phyloP scores from a whole-genome alignment of 2,797 vertebrate genomes.

The Ctenopoma kingsleyae region DNA sequence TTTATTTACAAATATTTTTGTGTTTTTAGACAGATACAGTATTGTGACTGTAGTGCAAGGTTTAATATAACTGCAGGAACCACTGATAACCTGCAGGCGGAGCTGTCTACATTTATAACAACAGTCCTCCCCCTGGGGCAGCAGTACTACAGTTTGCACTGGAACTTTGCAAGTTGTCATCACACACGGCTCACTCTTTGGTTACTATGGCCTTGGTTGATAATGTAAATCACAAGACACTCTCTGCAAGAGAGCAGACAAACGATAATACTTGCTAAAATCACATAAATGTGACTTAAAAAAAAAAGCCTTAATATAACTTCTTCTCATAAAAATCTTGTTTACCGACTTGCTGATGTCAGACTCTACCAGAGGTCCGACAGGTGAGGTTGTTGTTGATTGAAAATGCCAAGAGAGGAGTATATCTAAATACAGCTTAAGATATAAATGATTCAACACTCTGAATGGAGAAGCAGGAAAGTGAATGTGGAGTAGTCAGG shows the following conservation, averaged over 20 bases:
- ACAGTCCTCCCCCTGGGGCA: conserved; percentile 22
- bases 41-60: conserved; percentile 47
- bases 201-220: conserved; percentile 16
- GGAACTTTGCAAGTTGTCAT: neutral
- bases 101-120: conserved; percentile 56
- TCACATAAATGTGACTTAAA: neutral
- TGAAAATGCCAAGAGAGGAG: conserved; percentile 37
- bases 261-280: neutral
- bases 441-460: conserved; percentile 73
- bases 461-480: conserved; percentile 44
- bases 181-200: conserved; percentile 14
- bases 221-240: conserved; percentile 28
- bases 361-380: neutral
- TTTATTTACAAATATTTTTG: too few species aligned
- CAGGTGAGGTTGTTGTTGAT: conserved; percentile 23
- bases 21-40: too few species aligned
- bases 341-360: conserved; percentile 11
- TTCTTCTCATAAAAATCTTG: neutral
- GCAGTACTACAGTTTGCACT: conserved; percentile 32
- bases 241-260: neutral
- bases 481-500: conserved; percentile 5
- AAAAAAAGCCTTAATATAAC: neutral
- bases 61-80: conserved; percentile 49
- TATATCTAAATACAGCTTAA: conserved; percentile 61
- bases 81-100: conserved; percentile 67